Evolutionary conservation across 2,797 vertebrate species (phyloP).

Genomic region (Sebastes umbrosus): DNA sequence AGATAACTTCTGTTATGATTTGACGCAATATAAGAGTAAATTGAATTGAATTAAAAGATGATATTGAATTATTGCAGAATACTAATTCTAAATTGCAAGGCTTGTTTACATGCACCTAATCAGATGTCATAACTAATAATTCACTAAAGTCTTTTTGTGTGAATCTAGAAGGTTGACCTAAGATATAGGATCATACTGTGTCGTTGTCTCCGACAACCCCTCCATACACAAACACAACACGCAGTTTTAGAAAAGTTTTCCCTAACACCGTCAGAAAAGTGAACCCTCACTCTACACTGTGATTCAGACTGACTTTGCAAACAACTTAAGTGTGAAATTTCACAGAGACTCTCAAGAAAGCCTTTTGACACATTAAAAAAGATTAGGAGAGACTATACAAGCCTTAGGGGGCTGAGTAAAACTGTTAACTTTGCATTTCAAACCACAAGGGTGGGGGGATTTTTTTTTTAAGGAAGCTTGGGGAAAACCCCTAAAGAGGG

Average conservation of each 20-base stretch:
- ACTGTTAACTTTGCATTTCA: slow-evolving; percentile 85
- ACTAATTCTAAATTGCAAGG: neutral
- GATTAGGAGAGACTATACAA: slow-evolving; percentile 83
- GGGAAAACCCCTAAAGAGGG: slow-evolving; percentile 73
- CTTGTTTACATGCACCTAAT: neutral
- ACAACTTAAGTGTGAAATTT: slow-evolving; percentile 84
- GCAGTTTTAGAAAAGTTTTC: slow-evolving; percentile 61
- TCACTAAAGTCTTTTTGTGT: neutral
- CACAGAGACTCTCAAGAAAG: slow-evolving; percentile 81
- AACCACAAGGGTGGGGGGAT: slow-evolving; percentile 68
- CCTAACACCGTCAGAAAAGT: slow-evolving; percentile 66
- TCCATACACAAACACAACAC: slow-evolving; percentile 42
- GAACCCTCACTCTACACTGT: slow-evolving; percentile 63
- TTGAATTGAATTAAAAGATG: neutral
- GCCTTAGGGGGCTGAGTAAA: slow-evolving; percentile 77
- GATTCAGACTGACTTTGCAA: slow-evolving; percentile 80
- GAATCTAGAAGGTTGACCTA: neutral
- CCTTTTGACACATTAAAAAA: slow-evolving; percentile 85
- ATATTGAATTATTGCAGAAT: neutral
- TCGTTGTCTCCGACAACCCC: slow-evolving; percentile 11
- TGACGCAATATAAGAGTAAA: too few species aligned
- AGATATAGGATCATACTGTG: slow-evolving; percentile 8
- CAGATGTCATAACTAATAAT: neutral
- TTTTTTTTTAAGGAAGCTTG: slow-evolving; percentile 55
- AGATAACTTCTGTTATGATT: too few species aligned